Percentiles rank a stretch among this genome's conserved stretches.
Conservation (phyloP, 2,113 vertebrate species). For the Irena cyanogastra region DNA sequence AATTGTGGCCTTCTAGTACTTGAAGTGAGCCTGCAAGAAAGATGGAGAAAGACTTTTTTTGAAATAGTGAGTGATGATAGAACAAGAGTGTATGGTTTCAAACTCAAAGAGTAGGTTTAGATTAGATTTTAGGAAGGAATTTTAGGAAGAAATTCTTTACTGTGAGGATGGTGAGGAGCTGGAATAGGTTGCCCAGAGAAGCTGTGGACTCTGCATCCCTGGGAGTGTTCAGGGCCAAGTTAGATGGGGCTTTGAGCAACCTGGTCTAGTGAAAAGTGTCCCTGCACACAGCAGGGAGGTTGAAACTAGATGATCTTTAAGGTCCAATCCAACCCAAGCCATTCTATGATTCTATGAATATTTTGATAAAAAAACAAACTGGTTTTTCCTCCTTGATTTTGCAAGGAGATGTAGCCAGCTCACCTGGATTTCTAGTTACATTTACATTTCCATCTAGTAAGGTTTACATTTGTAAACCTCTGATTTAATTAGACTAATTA, state of each 20-base stretch:
- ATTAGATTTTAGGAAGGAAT: neutral
- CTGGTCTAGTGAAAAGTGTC: neutral
- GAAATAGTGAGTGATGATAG: neutral
- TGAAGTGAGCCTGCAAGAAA: neutral
- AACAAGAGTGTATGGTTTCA: neutral
- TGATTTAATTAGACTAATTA: neutral
- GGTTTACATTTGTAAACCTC: neutral
- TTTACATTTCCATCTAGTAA: too few relatives aligned
- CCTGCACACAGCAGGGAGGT: neutral
- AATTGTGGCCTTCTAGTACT: neutral
- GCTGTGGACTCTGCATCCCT: neutral
- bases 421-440: neutral
- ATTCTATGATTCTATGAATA: neutral
- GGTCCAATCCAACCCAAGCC: neutral
- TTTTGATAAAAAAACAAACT: neutral
- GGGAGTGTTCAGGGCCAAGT: neutral
- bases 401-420: neutral
- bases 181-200: neutral
- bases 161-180: neutral
- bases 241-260: neutral
- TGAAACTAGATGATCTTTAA: neutral
- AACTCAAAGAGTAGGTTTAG: neutral
- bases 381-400: neutral
- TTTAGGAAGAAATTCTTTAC: neutral
- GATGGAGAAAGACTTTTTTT: neutral